Conservation (phyloP, 1,140 invertebrate genomes). For the Dolichoris vasculosae region DNA sequence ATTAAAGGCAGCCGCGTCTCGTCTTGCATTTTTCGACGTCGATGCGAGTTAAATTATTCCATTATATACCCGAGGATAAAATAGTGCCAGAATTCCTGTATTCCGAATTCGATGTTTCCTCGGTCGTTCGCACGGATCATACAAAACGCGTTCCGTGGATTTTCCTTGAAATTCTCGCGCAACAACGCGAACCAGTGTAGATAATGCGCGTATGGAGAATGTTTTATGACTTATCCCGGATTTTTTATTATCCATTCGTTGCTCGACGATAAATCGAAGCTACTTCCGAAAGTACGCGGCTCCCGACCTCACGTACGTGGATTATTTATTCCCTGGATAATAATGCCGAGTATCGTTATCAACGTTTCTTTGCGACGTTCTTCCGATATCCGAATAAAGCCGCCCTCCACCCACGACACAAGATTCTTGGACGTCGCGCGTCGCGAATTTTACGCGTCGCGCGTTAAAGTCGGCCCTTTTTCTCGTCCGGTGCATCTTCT, state of each 20-base stretch:
- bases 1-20: neutral
- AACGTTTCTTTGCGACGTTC: too few species aligned
- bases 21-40: neutral
- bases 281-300: conserved; percentile 53
- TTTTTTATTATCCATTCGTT: neutral
- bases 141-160: neutral
- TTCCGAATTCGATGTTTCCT: neutral
- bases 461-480: too few species aligned
- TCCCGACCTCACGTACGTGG: neutral
- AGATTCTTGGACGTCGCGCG: neutral
- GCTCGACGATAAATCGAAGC: conserved; percentile 61
- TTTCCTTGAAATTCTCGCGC: too few species aligned
- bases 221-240: too few species aligned
- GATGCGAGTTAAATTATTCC: neutral
- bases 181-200: too few species aligned
- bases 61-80: neutral
- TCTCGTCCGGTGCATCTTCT: too few species aligned
- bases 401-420: too few species aligned
- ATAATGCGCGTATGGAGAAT: too few species aligned
- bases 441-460: too few species aligned
- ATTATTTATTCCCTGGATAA: neutral
- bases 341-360: too few species aligned
- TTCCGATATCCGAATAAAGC: too few species aligned
- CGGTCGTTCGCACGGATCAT: neutral
- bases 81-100: neutral